These are phyloP conservation scores for Diarsia dahlii DNA, from an alignment of 2,888 invertebrate species.

Conservation along the genomic window DNA sequence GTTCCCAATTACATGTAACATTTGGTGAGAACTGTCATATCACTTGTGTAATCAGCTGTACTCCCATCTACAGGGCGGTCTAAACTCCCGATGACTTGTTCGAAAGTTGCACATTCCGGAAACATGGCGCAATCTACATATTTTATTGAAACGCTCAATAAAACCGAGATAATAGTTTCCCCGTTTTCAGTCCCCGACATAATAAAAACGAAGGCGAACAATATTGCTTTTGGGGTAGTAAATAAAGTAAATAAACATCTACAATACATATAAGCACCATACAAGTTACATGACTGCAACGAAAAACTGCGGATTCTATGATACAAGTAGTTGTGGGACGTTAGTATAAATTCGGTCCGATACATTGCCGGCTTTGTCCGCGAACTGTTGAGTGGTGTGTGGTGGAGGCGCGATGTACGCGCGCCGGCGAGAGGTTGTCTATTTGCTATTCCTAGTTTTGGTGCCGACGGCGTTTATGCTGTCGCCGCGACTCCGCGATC, in stretches of 20 bases:
- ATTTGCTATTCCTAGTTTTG: conserved; percentile 86
- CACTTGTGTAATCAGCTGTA: conserved; percentile 52
- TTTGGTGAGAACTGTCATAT: conserved; percentile 19
- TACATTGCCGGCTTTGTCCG: conserved; percentile 74
- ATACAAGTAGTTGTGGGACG: conserved; percentile 75
- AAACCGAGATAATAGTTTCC: conserved; percentile 78
- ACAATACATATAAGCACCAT: conserved; percentile 85
- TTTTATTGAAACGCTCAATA: conserved; percentile 78
- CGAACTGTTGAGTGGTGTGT: conserved; percentile 59
- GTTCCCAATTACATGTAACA: conserved; percentile 8
- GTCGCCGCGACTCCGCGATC: conserved; percentile 95
- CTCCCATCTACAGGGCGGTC: conserved; percentile 46
- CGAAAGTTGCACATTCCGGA: conserved; percentile 61
- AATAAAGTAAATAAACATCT: conserved; percentile 74
- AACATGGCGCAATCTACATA: conserved; percentile 69
- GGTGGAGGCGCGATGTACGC: conserved; percentile 68
- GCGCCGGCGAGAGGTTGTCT: conserved; percentile 66
- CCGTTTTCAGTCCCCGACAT: conserved; percentile 61
- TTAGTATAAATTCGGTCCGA: conserved; percentile 82
- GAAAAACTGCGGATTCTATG: conserved; percentile 73
- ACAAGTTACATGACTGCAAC: conserved; percentile 84
- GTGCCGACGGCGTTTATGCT: conserved; percentile 94
- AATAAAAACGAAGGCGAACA: conserved; percentile 70
- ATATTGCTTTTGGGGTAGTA: conserved; percentile 77
- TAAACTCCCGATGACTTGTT: conserved; percentile 44